Evolutionary conservation across 2,888 invertebrate species (phyloP), one percentile per base, ranked within the genome.

Genomic region (Fissipunctia ypsillon): DNA sequence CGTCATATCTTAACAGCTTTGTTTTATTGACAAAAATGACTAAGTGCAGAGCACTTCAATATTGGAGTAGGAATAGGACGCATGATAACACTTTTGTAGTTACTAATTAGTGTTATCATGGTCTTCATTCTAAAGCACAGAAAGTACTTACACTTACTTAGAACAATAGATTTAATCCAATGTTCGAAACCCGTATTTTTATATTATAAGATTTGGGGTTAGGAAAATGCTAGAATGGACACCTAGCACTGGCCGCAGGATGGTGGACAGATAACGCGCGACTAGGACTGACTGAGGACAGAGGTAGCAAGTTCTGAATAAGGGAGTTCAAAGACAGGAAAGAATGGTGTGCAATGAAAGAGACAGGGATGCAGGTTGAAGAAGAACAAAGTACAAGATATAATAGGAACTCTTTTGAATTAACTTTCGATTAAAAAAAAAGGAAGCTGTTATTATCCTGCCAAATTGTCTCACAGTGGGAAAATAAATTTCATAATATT

Each of bases 11-110:
- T n/a, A 41, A 19, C n/a, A n/a, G 38, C 9, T 59, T 70, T 41
- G 31, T 43, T 22, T 52, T 31, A 35, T 31, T 25, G 19, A 48
- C 10, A 25, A 52, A 38, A 56, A 52, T 12, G 22, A 25, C 12
- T 28, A 48, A 56, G 9, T 65, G 19, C n/a, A 45, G 50, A 50
- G 38, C n/a, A 48, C 38, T 72, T 48, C 14, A 63, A 45, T 57
- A 41, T 45, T 45, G 31, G 1, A 45, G 35, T 48, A 35, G 10
- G 4, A 31, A 31, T 31, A 19, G 25, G 22, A 45, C n/a, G n/a
- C n/a, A n/a, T n/a, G n/a, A n/a, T n/a, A n/a, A n/a, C n/a, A n/a
- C n/a, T n/a, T n/a, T n/a, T n/a, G 41, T 41, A 43, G 16, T 31
- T 22, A 16, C 9, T 25, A 16, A 19, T 68, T 38, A 45, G 0